Base-by-base conservation (phyloP, 2,113 vertebrate genomes). In the Rafetus swinhoei region DNA sequence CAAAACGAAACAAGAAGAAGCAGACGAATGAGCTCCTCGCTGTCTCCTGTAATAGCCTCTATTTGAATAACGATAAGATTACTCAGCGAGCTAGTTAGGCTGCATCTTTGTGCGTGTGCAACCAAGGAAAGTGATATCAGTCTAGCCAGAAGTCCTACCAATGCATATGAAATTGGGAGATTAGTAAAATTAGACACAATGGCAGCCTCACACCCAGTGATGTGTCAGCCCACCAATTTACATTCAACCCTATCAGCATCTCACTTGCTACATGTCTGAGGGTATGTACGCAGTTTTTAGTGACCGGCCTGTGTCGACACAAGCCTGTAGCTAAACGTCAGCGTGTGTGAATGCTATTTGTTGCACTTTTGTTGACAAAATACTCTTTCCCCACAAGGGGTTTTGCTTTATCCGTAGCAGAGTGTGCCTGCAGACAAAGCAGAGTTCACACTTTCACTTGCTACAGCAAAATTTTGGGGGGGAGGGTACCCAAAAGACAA, bases 1-100 rank as follows among this genome's bases (percentile, higher is more conserved):
- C 91, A 95, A 94, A 95, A 95, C 85, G 81, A 82, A 79, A 80
- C 81, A 53, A 81, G 39, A 35, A 21, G 27, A 50, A 88, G 50
- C 92, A 79, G 56, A 39, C 65, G 35, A 82, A 82, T 52, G 54
- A 72, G 15, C 35, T 62, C 55, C 56, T 59, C 59, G 50, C 59
- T 27, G 24, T 69, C 82, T 88, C 56, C 22, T 45, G 22, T n/a
- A 76, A 81, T 24, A 80, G 53, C 35, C 55, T 52, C 56, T 85
- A 13, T 81, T 29, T 62, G 55, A 88, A 65, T 69, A 79, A 65
- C 6, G 19, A 55, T 45, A 39, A 55, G 35, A 72, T 84, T 62
- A 80, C 53, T 35, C 52, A 22, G 59, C 18, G 56, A 45, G 3
- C 1, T 1, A 21, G 19, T 4, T 11, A 3, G 12, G 79, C 54